phyloP scores from a whole-genome alignment of 2,113 vertebrate species.

The Salvelinus alpinus region DNA sequence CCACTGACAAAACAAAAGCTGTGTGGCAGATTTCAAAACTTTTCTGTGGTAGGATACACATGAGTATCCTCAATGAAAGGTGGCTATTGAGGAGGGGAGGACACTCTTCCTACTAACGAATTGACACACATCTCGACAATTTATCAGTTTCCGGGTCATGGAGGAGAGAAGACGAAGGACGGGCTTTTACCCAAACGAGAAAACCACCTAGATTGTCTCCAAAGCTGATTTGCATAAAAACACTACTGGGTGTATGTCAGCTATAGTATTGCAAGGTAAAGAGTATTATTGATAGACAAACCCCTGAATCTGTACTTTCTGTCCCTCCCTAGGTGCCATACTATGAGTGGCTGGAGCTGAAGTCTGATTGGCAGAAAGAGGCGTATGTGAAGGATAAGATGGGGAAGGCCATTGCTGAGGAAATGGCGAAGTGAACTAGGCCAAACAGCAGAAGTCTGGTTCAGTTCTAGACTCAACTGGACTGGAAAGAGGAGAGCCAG shows the following conservation, averaged over 20 bases:
- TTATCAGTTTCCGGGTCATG: no score
- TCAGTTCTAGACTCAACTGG: constrained; percentile 29
- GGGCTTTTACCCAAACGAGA: no score
- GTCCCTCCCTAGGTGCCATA: constrained; percentile 81
- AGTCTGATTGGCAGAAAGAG: constrained; percentile 81
- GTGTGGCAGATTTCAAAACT: no score
- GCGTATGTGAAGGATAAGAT: constrained; percentile 89
- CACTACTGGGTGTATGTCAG: not conserved
- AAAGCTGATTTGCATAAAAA: not conserved
- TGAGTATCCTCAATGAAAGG: no score
- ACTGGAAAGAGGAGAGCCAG: not conserved
- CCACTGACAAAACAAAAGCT: no score
- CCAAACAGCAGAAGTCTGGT: not conserved
- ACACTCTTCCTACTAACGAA: no score
- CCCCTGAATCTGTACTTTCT: not conserved
- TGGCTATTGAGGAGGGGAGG: no score
- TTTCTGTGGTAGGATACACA: no score
- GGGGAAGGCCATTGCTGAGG: constrained; percentile 80
- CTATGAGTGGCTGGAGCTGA: constrained; percentile 89
- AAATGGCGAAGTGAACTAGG: constrained; percentile 77
- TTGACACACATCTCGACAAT: no score
- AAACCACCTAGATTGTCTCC: no score
- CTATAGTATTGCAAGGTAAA: no score
- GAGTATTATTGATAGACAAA: not conserved
- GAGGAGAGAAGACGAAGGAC: no score